Base-by-base conservation (phyloP, 30 jellyfish, hydroid and myxozoan species). In the Chrysaora quinquecirrha region DNA sequence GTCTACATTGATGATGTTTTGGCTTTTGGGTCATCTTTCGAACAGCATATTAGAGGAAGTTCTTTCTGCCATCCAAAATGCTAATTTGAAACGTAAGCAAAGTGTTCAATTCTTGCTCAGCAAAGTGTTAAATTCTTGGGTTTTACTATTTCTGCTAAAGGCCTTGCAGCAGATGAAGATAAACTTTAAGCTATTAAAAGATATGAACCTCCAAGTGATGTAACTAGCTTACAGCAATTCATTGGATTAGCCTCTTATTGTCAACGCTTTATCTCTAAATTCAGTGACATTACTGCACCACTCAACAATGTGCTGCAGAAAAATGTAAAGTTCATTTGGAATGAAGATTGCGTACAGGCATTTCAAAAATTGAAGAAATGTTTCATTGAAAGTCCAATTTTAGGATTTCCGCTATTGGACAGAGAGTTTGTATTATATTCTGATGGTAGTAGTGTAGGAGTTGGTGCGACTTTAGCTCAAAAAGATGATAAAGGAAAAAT, bases 211-310 rank as follows among this genome's bases (percentile, higher is more conserved):
- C n/a, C n/a, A n/a, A n/a, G n/a, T n/a, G n/a, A n/a, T n/a, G n/a
- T n/a, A n/a, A n/a, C n/a, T n/a, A n/a, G n/a, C n/a, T n/a, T n/a
- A n/a, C n/a, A n/a, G n/a, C n/a, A n/a, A n/a, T 38, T 38, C 14
- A 6, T 38, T 38, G 54, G 54, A 6, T 6, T 19, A 9, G 58
- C 18, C 11, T 67, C 20, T 6, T 65, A 65, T 65, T 65, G 24
- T 65, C 50, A 65, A 22, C 50, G 78, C 6, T 65, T 65, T 24
- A 20, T 65, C 6, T 6, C 78, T 24, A 65, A 65, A 7, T 65
- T 22, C 21, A 22, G 38, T 16, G 78, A 65, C 3, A 25, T 65
- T 2, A 65, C 60, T 2, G 58, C 6, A 24, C 78, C 78, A 6
- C 21, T 65, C 11, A 11, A 65, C 21, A 65, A 65, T 4, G 7